Evolutionary conservation across 2,797 vertebrate genomes (phyloP), one percentile per base, ranked within the genome.

Genomic region (Denticeps clupeoides): DNA sequence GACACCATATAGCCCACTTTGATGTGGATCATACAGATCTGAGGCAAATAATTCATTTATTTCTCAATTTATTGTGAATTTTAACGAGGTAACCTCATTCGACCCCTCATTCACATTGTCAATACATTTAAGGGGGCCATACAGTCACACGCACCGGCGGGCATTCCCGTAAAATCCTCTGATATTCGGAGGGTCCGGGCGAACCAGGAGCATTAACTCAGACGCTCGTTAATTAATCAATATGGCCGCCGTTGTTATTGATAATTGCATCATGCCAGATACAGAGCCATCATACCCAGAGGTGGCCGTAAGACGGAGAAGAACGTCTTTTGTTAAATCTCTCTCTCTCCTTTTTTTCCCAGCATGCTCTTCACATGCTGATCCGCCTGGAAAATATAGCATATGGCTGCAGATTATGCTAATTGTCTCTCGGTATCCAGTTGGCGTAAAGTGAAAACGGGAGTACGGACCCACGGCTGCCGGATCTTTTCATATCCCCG

Each of bases 341-440:
- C 27, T 26, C n/a, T 13, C 43, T 41, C 47, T 46, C 24, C 16
- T 38, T 4, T 4, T 4, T 38, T 2, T 38, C 37, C 11, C 21
- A 49, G 50, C 53, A 54, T 62, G 41, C 10, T 3, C 12, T 13
- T 27, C 25, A 42, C 16, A 61, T 64, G 59, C 37, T 56, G 49
- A 58, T 58, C 51, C 48, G n/a, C 7, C 40, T 56, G 55, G 46
- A 60, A 43, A 46, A 45, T 49, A 44, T 40, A 65, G 40, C 64
- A 70, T 61, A 65, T 63, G 64, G 42, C 41, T 49, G 38, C 49
- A 49, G 58, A 49, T 58, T 49, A 53, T 47, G 33, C 37, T 58
- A 54, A 58, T 55, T 50, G 55, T 56, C 42, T 42, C 42, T 51
- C 22, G 59, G 47, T 48, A 45, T 55, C n/a, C 18, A 53, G 33